A percentile compares a stretch with the other conserved stretches of the same genome.
Conservation (phyloP, 2,113 vertebrate genomes). For the Regulus satrapa region DNA sequence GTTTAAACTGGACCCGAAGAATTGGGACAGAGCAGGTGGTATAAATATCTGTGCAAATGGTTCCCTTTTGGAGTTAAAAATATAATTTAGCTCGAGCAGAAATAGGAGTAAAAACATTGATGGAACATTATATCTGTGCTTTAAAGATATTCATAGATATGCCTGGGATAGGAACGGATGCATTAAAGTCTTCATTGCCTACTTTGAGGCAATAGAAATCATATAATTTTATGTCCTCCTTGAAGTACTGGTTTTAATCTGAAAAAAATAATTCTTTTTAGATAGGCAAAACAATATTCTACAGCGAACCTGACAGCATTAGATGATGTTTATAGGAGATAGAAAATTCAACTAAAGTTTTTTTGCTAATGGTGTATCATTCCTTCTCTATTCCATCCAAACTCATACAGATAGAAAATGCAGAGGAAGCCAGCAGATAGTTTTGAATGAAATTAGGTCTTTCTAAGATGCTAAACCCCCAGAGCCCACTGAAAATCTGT, state of each 20-base stretch:
- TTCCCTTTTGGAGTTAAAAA: neutral
- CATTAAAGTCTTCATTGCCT: neutral
- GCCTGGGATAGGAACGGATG: neutral
- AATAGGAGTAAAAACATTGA: neutral
- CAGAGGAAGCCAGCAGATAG: neutral
- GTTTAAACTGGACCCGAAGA: neutral
- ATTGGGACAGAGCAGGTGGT: neutral
- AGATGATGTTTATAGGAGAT: neutral
- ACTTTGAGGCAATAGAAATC: neutral
- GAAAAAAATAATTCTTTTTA: neutral
- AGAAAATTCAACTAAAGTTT: neutral
- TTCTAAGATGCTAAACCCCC: neutral
- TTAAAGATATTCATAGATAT: neutral
- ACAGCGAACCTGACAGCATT: neutral
- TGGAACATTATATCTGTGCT: neutral
- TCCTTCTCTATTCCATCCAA: neutral
- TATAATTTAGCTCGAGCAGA: neutral
- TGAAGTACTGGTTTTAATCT: neutral
- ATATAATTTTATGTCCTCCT: neutral
- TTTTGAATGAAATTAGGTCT: slow-evolving; percentile 16
- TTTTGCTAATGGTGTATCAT: neutral
- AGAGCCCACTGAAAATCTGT: slow-evolving; percentile 2
- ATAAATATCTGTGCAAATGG: neutral
- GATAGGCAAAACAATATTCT: neutral
- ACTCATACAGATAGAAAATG: neutral